phyloP scores from a whole-genome alignment of 2,113 vertebrate genomes.

The Menura novaehollandiae region DNA sequence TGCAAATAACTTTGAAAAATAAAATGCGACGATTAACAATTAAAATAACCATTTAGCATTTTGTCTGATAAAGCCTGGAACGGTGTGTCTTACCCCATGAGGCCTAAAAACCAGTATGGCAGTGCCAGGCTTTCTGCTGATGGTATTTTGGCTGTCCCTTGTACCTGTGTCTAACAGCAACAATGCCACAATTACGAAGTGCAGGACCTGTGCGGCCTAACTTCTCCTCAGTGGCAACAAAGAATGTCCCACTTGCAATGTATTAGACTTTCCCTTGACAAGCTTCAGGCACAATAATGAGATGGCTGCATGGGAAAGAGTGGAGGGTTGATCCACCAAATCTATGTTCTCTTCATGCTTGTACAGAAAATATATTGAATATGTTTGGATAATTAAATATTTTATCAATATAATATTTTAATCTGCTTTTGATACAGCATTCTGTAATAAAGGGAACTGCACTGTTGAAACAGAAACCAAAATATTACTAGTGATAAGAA shows the following conservation, averaged over 20 bases:
- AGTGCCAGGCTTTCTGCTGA: too few relatives aligned
- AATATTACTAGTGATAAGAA: not conserved
- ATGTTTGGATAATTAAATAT: not conserved
- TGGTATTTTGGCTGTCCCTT: conserved; percentile 14
- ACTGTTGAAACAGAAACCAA: not conserved
- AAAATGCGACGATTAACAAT: not conserved
- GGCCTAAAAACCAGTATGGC: too few relatives aligned
- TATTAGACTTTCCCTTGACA: conserved; percentile 47
- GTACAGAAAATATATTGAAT: not conserved
- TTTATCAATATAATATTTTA: not conserved
- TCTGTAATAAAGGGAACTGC: not conserved
- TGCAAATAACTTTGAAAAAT: conserved; percentile 48
- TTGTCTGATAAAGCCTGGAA: conserved; percentile 55
- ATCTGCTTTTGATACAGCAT: not conserved
- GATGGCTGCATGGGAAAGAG: conserved; percentile 14
- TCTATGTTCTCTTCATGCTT: not conserved
- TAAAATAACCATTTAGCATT: conserved; percentile 14
- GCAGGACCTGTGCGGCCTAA: not conserved
- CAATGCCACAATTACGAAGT: not conserved
- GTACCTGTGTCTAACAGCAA: not conserved
- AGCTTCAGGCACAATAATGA: conserved; percentile 48
- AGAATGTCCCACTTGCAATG: conserved; percentile 33
- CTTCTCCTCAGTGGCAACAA: conserved; percentile 39
- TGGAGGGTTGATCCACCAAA: conserved; percentile 37
- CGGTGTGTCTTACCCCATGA: not conserved